Conservation (phyloP, 35 echinoderm and acorn worm genomes). For the Heliocidaris erythrogramma region DNA sequence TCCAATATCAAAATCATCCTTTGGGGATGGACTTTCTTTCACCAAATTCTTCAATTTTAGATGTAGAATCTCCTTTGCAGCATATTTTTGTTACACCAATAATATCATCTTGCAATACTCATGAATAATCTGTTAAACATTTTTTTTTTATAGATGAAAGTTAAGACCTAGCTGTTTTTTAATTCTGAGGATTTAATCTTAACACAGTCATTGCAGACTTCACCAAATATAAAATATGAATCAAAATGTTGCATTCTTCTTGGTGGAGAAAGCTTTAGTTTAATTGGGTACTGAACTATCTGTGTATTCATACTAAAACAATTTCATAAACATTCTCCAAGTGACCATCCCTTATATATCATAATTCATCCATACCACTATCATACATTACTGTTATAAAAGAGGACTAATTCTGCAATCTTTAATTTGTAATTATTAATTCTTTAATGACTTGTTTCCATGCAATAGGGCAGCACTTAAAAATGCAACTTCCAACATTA, state of each 20-base stretch:
- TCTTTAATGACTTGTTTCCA: background rate
- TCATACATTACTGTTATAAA: too few relatives aligned
- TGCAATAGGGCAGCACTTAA: background rate
- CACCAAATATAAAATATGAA: too few relatives aligned
- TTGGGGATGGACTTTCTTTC: background rate
- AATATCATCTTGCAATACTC: background rate
- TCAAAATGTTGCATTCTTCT: too few relatives aligned
- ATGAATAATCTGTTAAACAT: background rate
- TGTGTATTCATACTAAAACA: too few relatives aligned
- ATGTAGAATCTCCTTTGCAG: background rate
- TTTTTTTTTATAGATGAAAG: background rate
- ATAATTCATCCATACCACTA: too few relatives aligned
- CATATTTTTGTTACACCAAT: background rate
- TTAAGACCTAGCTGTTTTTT: background rate
- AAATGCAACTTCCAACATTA: background rate
- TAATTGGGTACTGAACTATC: too few relatives aligned
- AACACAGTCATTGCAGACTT: background rate
- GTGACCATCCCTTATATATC: too few relatives aligned
- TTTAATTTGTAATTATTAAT: too few relatives aligned
- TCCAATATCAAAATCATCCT: background rate
- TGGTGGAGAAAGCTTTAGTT: too few relatives aligned
- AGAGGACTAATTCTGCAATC: too few relatives aligned
- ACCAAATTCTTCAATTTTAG: background rate
- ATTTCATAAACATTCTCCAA: too few relatives aligned
- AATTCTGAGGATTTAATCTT: background rate